A percentile compares a stretch with the other conserved stretches of the same genome.
Conservation (phyloP, 1,140 invertebrate species). For the Euwallacea similis region DNA sequence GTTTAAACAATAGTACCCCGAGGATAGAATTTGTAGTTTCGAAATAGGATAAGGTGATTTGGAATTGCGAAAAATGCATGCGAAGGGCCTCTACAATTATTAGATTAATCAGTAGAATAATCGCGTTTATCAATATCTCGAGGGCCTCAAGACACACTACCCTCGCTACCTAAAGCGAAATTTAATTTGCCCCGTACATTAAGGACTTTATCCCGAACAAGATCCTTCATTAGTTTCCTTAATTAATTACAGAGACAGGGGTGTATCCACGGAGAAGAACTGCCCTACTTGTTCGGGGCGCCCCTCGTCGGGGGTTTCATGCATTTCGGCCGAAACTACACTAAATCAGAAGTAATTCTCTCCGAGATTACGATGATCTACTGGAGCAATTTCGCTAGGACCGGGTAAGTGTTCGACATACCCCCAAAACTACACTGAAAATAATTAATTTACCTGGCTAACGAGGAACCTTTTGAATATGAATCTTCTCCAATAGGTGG, state of each 20-base stretch:
- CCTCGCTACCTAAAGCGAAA: slow-evolving; percentile 13
- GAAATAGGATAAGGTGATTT: too few relatives aligned
- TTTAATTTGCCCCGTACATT: slow-evolving; percentile 31
- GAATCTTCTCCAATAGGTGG: slow-evolving; percentile 21
- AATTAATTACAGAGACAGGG: slow-evolving; percentile 69
- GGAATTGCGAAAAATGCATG: too few relatives aligned
- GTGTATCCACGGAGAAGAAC: slow-evolving; percentile 89
- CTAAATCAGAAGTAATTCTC: slow-evolving; percentile 82
- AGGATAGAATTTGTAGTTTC: too few relatives aligned
- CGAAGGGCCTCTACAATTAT: background rate
- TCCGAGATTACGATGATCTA: slow-evolving; percentile 93
- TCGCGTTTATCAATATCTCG: slow-evolving; percentile 13
- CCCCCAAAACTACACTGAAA: background rate
- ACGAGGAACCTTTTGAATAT: slow-evolving; percentile 23
- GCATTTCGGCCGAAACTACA: slow-evolving; percentile 87
- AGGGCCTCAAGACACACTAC: background rate
- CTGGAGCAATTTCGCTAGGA: slow-evolving; percentile 95
- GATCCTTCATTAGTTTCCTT: slow-evolving; percentile 42
- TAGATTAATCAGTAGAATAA: background rate
- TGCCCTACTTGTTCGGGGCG: slow-evolving; percentile 87
- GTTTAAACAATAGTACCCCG: background rate
- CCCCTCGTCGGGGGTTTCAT: slow-evolving; percentile 78
- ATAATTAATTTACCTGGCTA: slow-evolving; percentile 5
- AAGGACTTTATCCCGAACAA: slow-evolving; percentile 33
- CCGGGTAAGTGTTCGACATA: slow-evolving; percentile 76